Base-by-base conservation (phyloP, 2,113 vertebrate genomes). In the Vicugna pacos region DNA sequence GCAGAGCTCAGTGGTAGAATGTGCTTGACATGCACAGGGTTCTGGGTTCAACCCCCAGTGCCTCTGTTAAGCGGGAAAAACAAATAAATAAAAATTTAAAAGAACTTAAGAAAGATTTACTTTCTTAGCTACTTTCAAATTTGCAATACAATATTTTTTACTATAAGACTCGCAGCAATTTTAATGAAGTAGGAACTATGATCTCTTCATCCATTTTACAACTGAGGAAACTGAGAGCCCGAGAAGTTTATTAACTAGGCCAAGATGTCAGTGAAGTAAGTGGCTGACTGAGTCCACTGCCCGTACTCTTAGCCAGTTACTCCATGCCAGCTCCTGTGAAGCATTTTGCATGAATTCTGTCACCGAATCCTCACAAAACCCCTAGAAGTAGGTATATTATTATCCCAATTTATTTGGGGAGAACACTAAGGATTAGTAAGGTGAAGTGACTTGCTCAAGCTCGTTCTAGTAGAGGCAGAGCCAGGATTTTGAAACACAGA, bases 381-480 rank as follows among this genome's bases (percentile, higher is more conserved):
- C 62, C 38, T 84, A 50, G 46, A 89, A 56, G 30, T 89, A 24
- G 42, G 28, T 52, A 72, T 72, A 80, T 56, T 48, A 60, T 87
- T 54, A 82, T 50, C 54, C 28, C 1, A 50, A 6, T 87, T 60
- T 89, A 50, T 7, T 48, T 20, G 42, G 52, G 48, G 16, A n/a
- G 30, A 54, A 92, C 64, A 93, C 50, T 50, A 91, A 96, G n/a
- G 56, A 42, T 87, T 48, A 79, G 30, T 88, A 92, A 84, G 84
- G 38, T 28, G 72, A 89, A 94, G 69, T 60, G 69, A 93, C 54
- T 95, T 82, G n/a, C 52, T 60, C 11, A 38, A 65, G 28, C 24
- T 87, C 67, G 20, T 28, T 42, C 16, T 76, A 83, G 30, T 22
- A 73, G 11, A 17, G 12, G 28, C 0, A 1, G 70, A 80, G 56